phyloP scores from a whole-genome alignment of 2,113 vertebrate species.

The Dolichotis patagonum region DNA sequence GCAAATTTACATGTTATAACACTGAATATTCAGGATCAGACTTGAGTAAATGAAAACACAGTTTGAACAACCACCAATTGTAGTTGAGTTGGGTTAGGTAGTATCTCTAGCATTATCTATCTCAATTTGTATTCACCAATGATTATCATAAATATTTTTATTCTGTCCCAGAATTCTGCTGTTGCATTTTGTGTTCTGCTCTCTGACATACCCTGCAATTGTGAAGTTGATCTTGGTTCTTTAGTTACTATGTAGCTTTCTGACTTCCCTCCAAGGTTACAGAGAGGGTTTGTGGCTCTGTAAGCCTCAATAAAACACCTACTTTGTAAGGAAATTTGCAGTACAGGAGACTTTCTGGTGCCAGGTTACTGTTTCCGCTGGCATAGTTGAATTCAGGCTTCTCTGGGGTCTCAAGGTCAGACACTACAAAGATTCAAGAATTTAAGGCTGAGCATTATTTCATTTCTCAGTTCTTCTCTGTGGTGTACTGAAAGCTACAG shows the following conservation, averaged over 20 bases:
- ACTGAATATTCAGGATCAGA: neutral
- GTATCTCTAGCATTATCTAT: neutral
- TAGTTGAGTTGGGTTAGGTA: neutral
- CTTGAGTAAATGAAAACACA: neutral
- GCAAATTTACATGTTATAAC: neutral
- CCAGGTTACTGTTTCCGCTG: neutral
- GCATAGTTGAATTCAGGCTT: neutral
- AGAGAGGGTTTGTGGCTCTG: neutral
- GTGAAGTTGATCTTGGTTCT: slow-evolving; percentile 41
- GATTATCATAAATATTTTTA: neutral
- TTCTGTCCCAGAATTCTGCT: neutral
- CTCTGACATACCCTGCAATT: slow-evolving; percentile 28
- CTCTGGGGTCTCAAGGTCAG: neutral
- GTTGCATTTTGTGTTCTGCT: neutral
- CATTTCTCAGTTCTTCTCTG: slow-evolving; percentile 46
- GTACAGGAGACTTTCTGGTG: neutral
- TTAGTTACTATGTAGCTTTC: slow-evolving; percentile 59
- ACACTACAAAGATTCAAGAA: neutral
- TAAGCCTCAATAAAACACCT: neutral
- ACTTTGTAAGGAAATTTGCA: neutral
- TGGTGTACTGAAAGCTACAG: neutral
- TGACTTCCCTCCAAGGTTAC: slow-evolving; percentile 19
- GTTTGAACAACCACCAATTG: neutral
- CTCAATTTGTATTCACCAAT: slow-evolving; percentile 38
- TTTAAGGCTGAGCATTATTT: slow-evolving; percentile 7